Conservation (phyloP, 1,140 invertebrate genomes). For the Drosophila malerkotliana region DNA sequence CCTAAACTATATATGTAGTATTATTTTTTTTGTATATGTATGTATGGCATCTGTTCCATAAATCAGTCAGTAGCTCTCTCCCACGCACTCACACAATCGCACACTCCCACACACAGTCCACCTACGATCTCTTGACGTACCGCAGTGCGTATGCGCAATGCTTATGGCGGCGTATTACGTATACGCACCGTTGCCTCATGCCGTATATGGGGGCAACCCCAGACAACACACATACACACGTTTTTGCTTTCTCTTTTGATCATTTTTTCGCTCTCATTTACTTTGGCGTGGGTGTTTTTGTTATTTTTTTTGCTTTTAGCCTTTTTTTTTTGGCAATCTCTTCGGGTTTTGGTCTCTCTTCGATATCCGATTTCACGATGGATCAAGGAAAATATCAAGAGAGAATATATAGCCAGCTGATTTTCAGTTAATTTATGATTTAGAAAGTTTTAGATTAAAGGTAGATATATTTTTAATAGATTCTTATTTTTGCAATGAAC, state of each 20-base stretch:
- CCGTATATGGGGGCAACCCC: conserved; percentile 71
- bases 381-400: background rate
- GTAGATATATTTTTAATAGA: too few species aligned
- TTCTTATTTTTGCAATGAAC: too few species aligned
- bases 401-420: conserved; percentile 4
- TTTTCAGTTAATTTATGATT: conserved; percentile 1
- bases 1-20: conserved; percentile 7
- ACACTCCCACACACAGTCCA: background rate
- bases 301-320: background rate
- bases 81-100: background rate
- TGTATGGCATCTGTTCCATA: conserved; percentile 29
- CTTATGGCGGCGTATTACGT: conserved; percentile 60
- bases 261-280: conserved; percentile 27
- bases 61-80: conserved; percentile 18
- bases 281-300: conserved; percentile 37
- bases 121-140: conserved; percentile 19
- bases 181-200: conserved; percentile 60
- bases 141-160: conserved; percentile 75
- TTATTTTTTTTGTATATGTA: background rate
- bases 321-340: conserved; percentile 15
- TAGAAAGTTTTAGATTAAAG: too few species aligned
- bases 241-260: background rate
- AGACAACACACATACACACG: conserved; percentile 1
- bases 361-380: conserved; percentile 68
- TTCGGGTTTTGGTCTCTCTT: conserved; percentile 4